Base-by-base conservation (phyloP, 2,888 invertebrate genomes). In the Caenorhabditis sinica region DNA sequence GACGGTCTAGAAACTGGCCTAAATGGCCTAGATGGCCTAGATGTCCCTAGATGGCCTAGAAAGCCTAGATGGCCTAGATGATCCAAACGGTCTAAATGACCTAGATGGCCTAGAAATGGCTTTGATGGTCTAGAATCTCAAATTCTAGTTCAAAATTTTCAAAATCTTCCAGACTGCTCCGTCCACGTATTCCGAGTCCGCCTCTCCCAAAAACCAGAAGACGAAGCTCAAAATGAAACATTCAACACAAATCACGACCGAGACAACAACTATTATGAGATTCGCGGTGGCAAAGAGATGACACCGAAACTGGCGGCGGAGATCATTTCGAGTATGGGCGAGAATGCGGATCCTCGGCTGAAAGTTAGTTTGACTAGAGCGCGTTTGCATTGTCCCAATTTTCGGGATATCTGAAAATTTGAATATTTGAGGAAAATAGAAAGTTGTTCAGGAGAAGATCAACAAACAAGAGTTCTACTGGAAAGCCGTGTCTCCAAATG, bases 181-280 rank as follows among this genome's bases (percentile, higher is more conserved):
- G 83, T 83, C 2, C 83, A 83, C 23, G 83, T 83, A 5, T 83
- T 83, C 20, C 68, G 74, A n/a, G 83, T 83, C 1, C 63, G 74
- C 15, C 36, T 83, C 4, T 83, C 83, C 0, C 83, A 83, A n/a
- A 73, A 80, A 28, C 83, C 83, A 9, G 83, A 83, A 20, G 25
- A 15, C 1, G 79, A 83, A 1, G 63, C 71, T 8, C 79, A 80
- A 20, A 83, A 79, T 23, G 69, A 69, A 3, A 83, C 83, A 1
- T 71, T 56, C 30, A 61, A 43, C 56, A 36, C 53, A 17, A 23
- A 30, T 33, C 17, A 30, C 1, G 65, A 84, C 23, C 76, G 81
- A 30, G 84, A 80, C 20, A 72, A 40, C 5, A 84, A 81, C 43
- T 80, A 80, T 65, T 84, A 71, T 20, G 84, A 84, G 20, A 84